Percentiles rank a stretch among this genome's conserved stretches.
phyloP scores from a whole-genome alignment of 2,888 invertebrate genomes.

The Amphipyra tragopoginis region DNA sequence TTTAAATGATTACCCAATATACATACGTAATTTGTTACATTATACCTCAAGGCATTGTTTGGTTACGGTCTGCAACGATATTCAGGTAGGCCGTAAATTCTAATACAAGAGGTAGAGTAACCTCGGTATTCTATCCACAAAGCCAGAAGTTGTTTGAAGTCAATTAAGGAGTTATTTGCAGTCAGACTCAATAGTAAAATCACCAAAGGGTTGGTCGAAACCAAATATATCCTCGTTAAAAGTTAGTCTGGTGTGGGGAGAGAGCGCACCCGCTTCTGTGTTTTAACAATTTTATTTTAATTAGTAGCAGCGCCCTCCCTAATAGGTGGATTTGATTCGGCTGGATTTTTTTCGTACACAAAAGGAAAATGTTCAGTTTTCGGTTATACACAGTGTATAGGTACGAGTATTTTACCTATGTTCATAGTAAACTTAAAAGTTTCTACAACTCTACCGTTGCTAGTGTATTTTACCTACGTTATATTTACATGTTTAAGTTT shows the following conservation, averaged over 20 bases:
- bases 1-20: constrained; percentile 23
- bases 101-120: constrained; percentile 57
- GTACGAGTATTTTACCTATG: constrained; percentile 10
- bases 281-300: constrained; percentile 90
- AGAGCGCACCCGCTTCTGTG: constrained; percentile 73
- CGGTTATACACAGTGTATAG: constrained; percentile 12
- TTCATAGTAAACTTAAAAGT: constrained; percentile 6
- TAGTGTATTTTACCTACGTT: too few species aligned
- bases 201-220: constrained; percentile 89
- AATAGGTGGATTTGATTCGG: constrained; percentile 82
- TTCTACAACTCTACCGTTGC: too few species aligned
- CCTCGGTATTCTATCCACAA: constrained; percentile 77
- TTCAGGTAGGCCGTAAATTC: constrained; percentile 55
- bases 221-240: constrained; percentile 90
- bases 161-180: constrained; percentile 89
- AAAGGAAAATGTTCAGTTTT: constrained; percentile 44
- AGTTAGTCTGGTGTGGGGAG: constrained; percentile 82
- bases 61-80: constrained; percentile 48
- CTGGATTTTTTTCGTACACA: constrained; percentile 67
- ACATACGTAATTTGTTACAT: constrained; percentile 26
- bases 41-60: constrained; percentile 34
- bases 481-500: too few species aligned
- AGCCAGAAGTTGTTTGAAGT: constrained; percentile 86
- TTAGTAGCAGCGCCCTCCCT: constrained; percentile 83
- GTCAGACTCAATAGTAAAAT: constrained; percentile 88